Conservation (phyloP, 2,888 invertebrate genomes). For the Lampropteryx suffumata region DNA sequence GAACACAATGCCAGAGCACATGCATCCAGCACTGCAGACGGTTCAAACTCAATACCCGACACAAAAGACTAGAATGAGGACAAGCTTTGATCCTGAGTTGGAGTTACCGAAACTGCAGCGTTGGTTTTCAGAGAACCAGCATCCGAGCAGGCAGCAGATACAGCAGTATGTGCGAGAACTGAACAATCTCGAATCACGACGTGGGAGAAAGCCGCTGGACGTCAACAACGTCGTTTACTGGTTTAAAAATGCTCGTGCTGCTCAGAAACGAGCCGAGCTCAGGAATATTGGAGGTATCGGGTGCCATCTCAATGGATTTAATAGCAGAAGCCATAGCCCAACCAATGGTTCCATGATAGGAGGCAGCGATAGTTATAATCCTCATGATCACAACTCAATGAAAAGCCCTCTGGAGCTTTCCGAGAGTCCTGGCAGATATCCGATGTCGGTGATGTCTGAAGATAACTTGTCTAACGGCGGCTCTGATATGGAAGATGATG, state of each 20-base stretch:
- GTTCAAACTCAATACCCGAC: conserved; percentile 90
- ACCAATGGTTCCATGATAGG: conserved; percentile 85
- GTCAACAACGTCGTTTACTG: conserved; percentile 98
- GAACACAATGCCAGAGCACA: conserved; percentile 77
- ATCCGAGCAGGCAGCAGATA: conserved; percentile 98
- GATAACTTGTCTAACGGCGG: conserved; percentile 85
- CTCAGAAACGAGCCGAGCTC: conserved; percentile 95
- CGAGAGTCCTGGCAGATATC: conserved; percentile 81
- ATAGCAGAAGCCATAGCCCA: conserved; percentile 85
- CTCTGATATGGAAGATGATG: conserved; percentile 88
- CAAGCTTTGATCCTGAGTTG: conserved; percentile 97
- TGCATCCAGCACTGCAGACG: conserved; percentile 89
- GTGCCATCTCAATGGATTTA: conserved; percentile 85
- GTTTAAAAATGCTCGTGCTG: conserved; percentile 99
- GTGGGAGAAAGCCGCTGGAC: conserved; percentile 96
- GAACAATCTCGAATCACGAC: conserved; percentile 94
- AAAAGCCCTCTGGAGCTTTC: conserved; percentile 85
- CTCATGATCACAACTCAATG: conserved; percentile 81
- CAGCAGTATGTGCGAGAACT: conserved; percentile 97
- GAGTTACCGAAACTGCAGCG: conserved; percentile 97
- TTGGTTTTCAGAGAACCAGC: conserved; percentile 99
- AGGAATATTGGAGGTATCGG: conserved; percentile 84
- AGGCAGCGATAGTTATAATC: conserved; percentile 83
- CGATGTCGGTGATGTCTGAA: conserved; percentile 85
- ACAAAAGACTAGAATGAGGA: conserved; percentile 96